Evolutionary conservation across 2,113 vertebrate genomes (phyloP).

Genomic region (Pseudorasbora parva): DNA sequence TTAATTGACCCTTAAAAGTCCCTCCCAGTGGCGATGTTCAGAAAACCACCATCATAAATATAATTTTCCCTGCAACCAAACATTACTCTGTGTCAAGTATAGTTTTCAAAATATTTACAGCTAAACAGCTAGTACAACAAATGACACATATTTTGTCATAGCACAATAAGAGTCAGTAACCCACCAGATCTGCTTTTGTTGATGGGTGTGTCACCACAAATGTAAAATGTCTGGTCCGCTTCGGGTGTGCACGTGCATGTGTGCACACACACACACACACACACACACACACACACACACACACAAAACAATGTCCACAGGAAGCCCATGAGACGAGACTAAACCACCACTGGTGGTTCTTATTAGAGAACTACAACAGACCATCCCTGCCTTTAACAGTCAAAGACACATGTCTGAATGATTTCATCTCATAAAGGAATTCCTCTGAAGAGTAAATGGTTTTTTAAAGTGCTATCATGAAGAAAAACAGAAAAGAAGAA

Average conservation of each 20-base stretch:
- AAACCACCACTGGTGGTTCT: conserved; percentile 33
- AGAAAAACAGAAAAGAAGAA: neutral
- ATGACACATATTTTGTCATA: neutral
- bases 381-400: neutral
- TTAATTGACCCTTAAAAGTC: neutral
- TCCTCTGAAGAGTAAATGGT: neutral
- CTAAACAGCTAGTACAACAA: neutral
- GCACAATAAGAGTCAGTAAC: neutral
- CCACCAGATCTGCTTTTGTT: conserved; percentile 19
- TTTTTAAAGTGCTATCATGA: neutral
- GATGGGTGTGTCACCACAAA: neutral
- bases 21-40: neutral
- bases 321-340: neutral
- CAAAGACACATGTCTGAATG: conserved; percentile 1
- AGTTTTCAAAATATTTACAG: neutral
- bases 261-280: too few relatives aligned
- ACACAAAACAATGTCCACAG: neutral
- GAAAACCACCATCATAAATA: neutral
- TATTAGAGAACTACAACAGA: conserved; percentile 34
- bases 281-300: too few relatives aligned
- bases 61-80: neutral
- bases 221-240: neutral
- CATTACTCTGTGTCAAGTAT: neutral
- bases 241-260: neutral
- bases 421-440: conserved; percentile 4